These are phyloP conservation scores for Oreochromis aureus DNA, from an alignment of 2,113 vertebrate genomes.

Conservation along the genomic window DNA sequence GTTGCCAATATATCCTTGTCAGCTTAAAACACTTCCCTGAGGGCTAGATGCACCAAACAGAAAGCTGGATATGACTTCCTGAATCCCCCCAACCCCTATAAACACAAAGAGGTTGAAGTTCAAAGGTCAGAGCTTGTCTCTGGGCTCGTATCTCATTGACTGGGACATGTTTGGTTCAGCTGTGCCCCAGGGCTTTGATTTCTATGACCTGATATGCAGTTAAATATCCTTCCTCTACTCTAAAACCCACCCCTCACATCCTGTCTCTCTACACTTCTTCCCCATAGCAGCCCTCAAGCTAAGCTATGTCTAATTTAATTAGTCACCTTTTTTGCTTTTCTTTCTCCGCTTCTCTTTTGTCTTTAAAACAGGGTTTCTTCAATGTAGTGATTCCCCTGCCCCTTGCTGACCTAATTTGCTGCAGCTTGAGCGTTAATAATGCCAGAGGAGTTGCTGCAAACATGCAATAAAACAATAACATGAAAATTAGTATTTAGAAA, in stretches of 20 bases:
- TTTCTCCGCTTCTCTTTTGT: background rate
- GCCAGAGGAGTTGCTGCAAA: background rate
- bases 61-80: constrained; percentile 13
- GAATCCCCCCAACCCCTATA: constrained; percentile 19
- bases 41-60: constrained; percentile 17
- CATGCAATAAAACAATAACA: background rate
- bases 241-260: constrained; percentile 19
- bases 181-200: constrained; percentile 49
- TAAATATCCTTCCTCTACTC: constrained; percentile 35
- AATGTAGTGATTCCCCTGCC: background rate
- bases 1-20: constrained; percentile 14
- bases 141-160: constrained; percentile 32
- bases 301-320: constrained; percentile 46
- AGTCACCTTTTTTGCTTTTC: constrained; percentile 9
- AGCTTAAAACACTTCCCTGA: constrained; percentile 13
- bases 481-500: background rate
- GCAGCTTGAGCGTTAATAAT: constrained; percentile 12
- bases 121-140: constrained; percentile 47
- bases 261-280: constrained; percentile 5
- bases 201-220: constrained; percentile 49
- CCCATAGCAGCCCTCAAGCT: constrained; percentile 15
- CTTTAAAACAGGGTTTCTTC: background rate
- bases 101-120: constrained; percentile 36
- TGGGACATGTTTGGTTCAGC: constrained; percentile 50
- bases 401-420: constrained; percentile 23